A percentile compares a stretch with the other conserved stretches of the same genome.
Conservation (phyloP, 2,888 invertebrate genomes). For the Hemistola chrysoprasaria region DNA sequence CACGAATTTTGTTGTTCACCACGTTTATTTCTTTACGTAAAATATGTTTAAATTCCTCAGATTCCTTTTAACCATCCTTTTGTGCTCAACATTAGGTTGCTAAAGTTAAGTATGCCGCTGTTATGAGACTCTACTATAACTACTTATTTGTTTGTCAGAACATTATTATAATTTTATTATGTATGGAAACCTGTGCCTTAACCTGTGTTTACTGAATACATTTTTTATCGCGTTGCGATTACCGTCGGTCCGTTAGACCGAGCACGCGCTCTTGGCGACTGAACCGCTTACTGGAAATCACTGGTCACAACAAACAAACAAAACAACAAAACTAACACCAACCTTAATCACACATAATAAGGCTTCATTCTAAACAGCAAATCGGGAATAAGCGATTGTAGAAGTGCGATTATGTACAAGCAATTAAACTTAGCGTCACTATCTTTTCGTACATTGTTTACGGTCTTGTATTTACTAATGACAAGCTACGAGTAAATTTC, state of each 20-base stretch:
- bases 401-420: constrained; percentile 32
- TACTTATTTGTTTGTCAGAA: too few species aligned
- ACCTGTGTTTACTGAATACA: constrained; percentile 20
- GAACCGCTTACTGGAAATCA: constrained; percentile 36
- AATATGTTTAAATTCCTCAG: too few species aligned
- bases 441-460: constrained; percentile 32
- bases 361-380: constrained; percentile 18
- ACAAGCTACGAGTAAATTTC: constrained; percentile 27
- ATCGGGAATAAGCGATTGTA: constrained; percentile 23
- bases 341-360: constrained; percentile 28
- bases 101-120: too few species aligned
- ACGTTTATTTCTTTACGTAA: too few species aligned
- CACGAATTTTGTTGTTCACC: too few species aligned
- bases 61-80: too few species aligned
- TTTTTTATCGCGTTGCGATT: constrained; percentile 69
- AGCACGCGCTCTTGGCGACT: constrained; percentile 46
- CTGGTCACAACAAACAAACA: constrained; percentile 21
- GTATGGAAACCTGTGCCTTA: constrained; percentile 13
- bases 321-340: constrained; percentile 9
- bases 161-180: too few species aligned
- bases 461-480: constrained; percentile 25
- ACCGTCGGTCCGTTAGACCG: constrained; percentile 64
- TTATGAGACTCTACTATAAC: too few species aligned
- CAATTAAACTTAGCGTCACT: constrained; percentile 36
- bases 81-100: too few species aligned